These are phyloP conservation scores for Hippocampus kuda DNA, from an alignment of 2,797 vertebrate species.

Conservation along the genomic window DNA sequence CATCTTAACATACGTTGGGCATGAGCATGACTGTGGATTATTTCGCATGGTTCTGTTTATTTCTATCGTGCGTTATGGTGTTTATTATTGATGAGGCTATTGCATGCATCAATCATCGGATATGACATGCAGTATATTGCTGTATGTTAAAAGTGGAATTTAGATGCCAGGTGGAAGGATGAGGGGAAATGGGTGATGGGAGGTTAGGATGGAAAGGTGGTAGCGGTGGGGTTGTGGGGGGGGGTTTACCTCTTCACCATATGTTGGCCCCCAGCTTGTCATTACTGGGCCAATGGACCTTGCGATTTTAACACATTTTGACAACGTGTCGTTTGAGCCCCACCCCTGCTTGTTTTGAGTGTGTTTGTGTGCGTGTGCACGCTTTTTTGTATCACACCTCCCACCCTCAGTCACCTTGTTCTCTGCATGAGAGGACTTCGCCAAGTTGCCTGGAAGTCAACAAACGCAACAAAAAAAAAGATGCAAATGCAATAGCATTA, in stretches of 20 bases:
- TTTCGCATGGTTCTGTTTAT: no score
- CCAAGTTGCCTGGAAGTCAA: slow-evolving; percentile 49
- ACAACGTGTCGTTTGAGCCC: slow-evolving; percentile 75
- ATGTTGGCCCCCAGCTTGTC: slow-evolving; percentile 76
- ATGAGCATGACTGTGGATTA: no score
- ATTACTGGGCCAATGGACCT: slow-evolving; percentile 67
- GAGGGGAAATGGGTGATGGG: slow-evolving; percentile 9
- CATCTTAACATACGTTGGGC: no score
- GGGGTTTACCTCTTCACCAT: slow-evolving; percentile 56
- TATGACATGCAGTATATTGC: slow-evolving; percentile 14
- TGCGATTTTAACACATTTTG: slow-evolving; percentile 75
- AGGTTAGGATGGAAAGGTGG: slow-evolving; percentile 18
- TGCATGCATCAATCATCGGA: background rate
- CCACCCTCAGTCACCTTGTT: slow-evolving; percentile 65
- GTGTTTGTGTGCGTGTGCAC: slow-evolving; percentile 19
- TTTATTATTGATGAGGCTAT: no score
- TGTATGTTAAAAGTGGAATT: slow-evolving; percentile 12
- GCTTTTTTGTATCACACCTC: slow-evolving; percentile 46
- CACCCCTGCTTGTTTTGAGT: slow-evolving; percentile 54
- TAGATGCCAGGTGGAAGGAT: slow-evolving; percentile 11
- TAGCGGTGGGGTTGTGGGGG: slow-evolving; percentile 9
- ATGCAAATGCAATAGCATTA: background rate
- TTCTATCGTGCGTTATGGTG: no score
- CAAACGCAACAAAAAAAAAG: background rate
- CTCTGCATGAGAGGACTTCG: slow-evolving; percentile 28